Evolutionary conservation across 2,888 invertebrate genomes (phyloP), one percentile per base, ranked within the genome.

Genomic region (Limnephilus marmoratus): DNA sequence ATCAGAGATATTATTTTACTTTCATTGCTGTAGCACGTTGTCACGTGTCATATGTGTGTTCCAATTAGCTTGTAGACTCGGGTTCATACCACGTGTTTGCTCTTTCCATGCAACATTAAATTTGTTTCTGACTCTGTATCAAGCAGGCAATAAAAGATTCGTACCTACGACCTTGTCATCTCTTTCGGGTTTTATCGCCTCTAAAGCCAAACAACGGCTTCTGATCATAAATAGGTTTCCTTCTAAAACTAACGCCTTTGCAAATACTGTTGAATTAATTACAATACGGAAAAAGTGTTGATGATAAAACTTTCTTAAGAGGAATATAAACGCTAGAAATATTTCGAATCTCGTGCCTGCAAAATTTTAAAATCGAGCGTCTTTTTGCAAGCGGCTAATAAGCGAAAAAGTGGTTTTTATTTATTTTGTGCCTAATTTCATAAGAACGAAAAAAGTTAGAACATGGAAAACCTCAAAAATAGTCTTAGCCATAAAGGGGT

Each of bases 11-110:
- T 85, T 45, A 85, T 49, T 49, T 45, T 41, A 68, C 9, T 68
- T 7, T 68, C n/a, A 68, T 68, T 5, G 68, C 24, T 24, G 9
- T 68, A n/a, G 7, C 68, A 86, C 41, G 18, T 41, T n/a, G 86
- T 86, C 41, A 45, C 49, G 85, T 37, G 18, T 41, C n/a, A n/a
- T n/a, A 86, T 45, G 85, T 86, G 49, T 86, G 49, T 24, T 37
- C 86, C 29, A 86, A 24, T 83, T 83, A 83, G 83, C 83, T 37
- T n/a, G 37, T n/a, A 34, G 37, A 34, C 37, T 83, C 37, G 24
- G 37, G 37, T 37, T 83, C n/a, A 15, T 37, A 83, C 34, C 41
- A 41, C 41, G 37, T 83, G 83, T 83, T 41, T 37, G 3, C 24
- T 49, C 11, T 49, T 49, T 49, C 15, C 49, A 15, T 49, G 34